Percentiles rank a stretch among this genome's conserved stretches.
phyloP scores from a whole-genome alignment of 1,140 invertebrate species.

The Apolygus lucorum region DNA sequence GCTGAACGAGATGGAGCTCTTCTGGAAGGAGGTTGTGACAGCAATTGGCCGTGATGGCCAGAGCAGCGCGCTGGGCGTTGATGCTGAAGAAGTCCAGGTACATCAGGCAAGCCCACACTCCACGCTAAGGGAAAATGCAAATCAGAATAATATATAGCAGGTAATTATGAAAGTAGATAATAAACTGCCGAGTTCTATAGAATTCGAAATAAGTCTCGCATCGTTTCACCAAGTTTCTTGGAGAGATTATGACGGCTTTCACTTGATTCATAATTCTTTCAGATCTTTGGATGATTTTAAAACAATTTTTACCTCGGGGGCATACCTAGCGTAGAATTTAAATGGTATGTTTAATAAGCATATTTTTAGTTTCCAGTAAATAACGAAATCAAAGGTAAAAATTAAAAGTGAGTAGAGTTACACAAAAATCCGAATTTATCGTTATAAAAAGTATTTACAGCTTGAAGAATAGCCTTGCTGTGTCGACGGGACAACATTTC shows the following conservation, averaged over 20 bases:
- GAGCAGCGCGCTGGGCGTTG: slow-evolving; percentile 85
- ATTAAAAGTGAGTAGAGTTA: slow-evolving; percentile 8
- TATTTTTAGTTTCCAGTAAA: too few relatives aligned
- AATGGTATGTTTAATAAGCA: too few relatives aligned
- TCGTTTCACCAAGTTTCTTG: too few relatives aligned
- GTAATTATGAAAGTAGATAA: slow-evolving; percentile 18
- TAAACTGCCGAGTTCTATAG: too few relatives aligned
- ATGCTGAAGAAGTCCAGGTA: slow-evolving; percentile 98
- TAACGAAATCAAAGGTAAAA: too few relatives aligned
- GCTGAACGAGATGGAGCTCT: slow-evolving; percentile 85
- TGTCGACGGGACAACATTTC: slow-evolving; percentile 95
- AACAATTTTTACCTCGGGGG: too few relatives aligned
- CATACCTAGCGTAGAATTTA: too few relatives aligned
- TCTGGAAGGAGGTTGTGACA: slow-evolving; percentile 88
- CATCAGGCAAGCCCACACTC: slow-evolving; percentile 88
- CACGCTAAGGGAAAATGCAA: too few relatives aligned
- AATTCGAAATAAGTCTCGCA: too few relatives aligned
- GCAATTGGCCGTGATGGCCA: slow-evolving; percentile 93
- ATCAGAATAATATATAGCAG: slow-evolving; percentile 30
- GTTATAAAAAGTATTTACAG: slow-evolving; percentile 46
- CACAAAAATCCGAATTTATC: not conserved
- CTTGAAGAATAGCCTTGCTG: slow-evolving; percentile 91
- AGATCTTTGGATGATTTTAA: too few relatives aligned
- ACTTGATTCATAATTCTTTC: too few relatives aligned
- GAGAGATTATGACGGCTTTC: too few relatives aligned